A percentile compares a stretch with the other conserved stretches of the same genome.
phyloP scores from a whole-genome alignment of 1,140 invertebrate genomes.

The Atopsyche davidsoni region DNA sequence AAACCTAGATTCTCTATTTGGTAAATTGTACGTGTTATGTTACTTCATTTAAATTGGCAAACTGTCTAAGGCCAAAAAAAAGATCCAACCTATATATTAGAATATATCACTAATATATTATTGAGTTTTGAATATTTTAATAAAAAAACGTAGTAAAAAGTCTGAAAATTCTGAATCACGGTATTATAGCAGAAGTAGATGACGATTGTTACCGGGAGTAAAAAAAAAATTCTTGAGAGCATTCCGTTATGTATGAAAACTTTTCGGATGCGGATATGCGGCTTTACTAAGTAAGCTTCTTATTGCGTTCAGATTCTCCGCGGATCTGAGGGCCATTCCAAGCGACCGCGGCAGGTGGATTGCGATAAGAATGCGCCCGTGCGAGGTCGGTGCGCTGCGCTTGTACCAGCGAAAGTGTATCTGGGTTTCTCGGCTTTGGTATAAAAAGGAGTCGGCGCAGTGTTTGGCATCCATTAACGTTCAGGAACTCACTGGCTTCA shows the following conservation, averaged over 20 bases:
- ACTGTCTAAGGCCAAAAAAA: no score
- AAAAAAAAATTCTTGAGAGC: no score
- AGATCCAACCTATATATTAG: no score
- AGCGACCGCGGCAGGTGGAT: constrained; percentile 1
- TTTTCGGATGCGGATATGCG: constrained; percentile 29
- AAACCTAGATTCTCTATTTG: no score
- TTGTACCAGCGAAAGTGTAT: constrained; percentile 49
- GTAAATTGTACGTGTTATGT: no score
- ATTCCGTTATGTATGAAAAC: constrained; percentile 22
- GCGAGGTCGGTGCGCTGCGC: constrained; percentile 25
- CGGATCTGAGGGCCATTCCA: constrained; percentile 8
- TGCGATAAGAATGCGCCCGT: neutral
- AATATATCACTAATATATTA: no score
- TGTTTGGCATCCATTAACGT: constrained; percentile 47
- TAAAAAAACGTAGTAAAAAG: no score
- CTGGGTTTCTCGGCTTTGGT: constrained; percentile 46
- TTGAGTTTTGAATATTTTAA: no score
- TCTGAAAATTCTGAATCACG: no score
- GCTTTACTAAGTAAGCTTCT: neutral
- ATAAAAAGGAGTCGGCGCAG: constrained; percentile 38
- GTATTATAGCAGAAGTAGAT: no score
- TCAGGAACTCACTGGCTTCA: constrained; percentile 49
- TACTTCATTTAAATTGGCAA: no score
- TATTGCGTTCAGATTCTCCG: constrained; percentile 1
- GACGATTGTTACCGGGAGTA: no score